Conservation (phyloP, 2,113 vertebrate species). For the Erythrocercus mccallii region DNA sequence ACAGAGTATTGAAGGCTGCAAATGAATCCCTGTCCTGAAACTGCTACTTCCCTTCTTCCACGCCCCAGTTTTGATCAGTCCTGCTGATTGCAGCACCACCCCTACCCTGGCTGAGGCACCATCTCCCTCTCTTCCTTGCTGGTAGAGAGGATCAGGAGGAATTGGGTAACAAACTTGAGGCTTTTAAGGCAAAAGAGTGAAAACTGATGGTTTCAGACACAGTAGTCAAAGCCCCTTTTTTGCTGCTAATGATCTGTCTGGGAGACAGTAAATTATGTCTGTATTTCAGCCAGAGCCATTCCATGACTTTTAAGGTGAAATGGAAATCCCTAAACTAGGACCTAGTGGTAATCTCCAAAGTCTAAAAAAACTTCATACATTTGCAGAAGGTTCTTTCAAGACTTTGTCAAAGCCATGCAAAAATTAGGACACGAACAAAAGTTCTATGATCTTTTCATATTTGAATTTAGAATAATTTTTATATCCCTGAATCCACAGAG, state of each 20-base stretch:
- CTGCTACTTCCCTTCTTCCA: accelerated
- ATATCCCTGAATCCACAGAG: background rate
- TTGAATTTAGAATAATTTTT: background rate
- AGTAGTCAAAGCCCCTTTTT: background rate
- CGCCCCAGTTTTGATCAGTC: background rate
- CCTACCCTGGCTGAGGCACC: background rate
- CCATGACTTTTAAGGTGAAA: background rate
- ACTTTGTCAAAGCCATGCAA: background rate
- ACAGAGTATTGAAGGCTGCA: background rate
- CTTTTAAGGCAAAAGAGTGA: background rate
- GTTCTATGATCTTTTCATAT: background rate
- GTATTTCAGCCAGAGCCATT: background rate
- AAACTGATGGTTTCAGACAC: background rate
- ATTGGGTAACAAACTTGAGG: background rate
- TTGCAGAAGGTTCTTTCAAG: background rate
- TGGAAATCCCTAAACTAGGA: background rate
- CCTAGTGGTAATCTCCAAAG: background rate
- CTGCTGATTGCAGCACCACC: background rate
- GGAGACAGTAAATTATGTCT: background rate
- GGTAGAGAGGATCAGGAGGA: background rate
- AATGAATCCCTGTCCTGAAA: background rate
- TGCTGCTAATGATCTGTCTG: background rate
- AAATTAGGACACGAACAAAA: background rate
- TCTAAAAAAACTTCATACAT: background rate
- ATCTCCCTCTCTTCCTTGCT: background rate